Conservation (phyloP, 37 sponge, comb jelly and placozoan genomes). For the Oopsacas minuta region DNA sequence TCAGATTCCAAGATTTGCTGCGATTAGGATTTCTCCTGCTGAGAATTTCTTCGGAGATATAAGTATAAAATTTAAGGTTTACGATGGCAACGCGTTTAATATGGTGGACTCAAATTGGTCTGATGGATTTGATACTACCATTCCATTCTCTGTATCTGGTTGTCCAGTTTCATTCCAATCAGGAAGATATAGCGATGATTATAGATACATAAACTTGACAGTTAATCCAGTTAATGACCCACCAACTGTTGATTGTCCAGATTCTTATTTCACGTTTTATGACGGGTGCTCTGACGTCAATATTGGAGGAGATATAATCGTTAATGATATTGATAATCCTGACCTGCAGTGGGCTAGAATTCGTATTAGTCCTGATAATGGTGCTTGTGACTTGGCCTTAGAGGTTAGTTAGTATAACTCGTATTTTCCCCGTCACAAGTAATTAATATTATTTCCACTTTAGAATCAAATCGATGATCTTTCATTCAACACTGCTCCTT, state of each 20-base stretch:
- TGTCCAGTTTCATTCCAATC: not conserved
- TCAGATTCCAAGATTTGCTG: not conserved
- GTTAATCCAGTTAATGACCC: not conserved
- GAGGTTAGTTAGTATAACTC: conserved; percentile 10
- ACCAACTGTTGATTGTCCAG: not conserved
- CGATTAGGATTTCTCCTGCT: not conserved
- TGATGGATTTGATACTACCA: not conserved
- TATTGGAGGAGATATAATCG: not conserved
- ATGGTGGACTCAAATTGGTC: not conserved
- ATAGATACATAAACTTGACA: not conserved
- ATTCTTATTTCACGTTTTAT: not conserved
- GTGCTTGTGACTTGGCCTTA: not conserved
- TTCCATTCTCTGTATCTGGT: not conserved
- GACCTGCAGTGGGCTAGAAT: not conserved
- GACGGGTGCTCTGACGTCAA: not conserved
- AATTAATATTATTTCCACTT: not conserved
- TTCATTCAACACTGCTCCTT: not conserved
- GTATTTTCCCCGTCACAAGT: too few relatives aligned
- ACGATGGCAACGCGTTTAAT: not conserved
- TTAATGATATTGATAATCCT: not conserved
- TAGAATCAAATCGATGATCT: not conserved
- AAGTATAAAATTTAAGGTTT: not conserved
- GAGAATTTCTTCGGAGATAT: conserved; percentile 1
- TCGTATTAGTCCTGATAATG: not conserved
- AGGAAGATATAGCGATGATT: not conserved